Percentiles rank a stretch among this genome's conserved stretches.
These are phyloP conservation scores for Microcebus tavaratra DNA, from an alignment of 2,113 vertebrate genomes.

Conservation along the genomic window DNA sequence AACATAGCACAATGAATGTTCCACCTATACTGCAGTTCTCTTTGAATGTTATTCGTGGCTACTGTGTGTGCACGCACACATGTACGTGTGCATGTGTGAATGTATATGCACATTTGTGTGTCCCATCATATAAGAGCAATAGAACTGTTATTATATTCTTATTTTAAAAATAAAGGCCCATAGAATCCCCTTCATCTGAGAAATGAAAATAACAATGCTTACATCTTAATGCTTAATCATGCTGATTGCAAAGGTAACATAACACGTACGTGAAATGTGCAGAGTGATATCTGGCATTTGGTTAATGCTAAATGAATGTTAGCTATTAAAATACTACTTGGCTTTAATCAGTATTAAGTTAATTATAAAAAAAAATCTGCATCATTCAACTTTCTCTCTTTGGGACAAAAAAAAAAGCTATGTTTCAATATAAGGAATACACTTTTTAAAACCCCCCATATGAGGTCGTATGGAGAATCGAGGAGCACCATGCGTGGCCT, in stretches of 20 bases:
- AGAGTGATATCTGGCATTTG: not conserved
- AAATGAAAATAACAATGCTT: not conserved
- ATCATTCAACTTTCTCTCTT: not conserved
- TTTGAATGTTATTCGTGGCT: accelerated
- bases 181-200: not conserved
- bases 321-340: not conserved
- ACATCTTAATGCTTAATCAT: no score
- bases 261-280: not conserved
- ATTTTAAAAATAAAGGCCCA: not conserved
- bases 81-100: not conserved
- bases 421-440: not conserved
- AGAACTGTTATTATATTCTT: not conserved
- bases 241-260: not conserved
- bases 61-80: not conserved
- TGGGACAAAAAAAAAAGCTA: not conserved
- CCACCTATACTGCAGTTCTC: not conserved
- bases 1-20: not conserved
- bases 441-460: not conserved
- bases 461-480: not conserved
- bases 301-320: not conserved
- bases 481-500: not conserved
- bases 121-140: not conserved
- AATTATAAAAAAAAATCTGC: not conserved
- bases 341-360: not conserved
- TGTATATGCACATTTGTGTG: not conserved